Evolutionary conservation across 2,888 invertebrate genomes (phyloP), one percentile per base, ranked within the genome.

Genomic region (Metacarcinus magister): DNA sequence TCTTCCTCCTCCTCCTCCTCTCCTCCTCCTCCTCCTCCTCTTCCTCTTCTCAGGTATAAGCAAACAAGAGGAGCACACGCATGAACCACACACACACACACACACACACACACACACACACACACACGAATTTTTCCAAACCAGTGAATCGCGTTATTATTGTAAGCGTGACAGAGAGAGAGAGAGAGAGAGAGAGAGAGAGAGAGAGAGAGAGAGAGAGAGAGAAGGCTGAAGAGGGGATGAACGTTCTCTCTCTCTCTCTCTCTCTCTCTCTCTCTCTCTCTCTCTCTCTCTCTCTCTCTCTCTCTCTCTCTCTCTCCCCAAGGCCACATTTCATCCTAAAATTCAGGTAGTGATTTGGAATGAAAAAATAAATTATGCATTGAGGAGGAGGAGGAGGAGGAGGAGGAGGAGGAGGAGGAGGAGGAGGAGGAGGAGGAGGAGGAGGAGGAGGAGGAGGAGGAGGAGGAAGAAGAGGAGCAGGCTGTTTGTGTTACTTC

Each of bases 151-250:
- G 67, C n/a, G 67, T 67, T 67, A 67, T 67, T 67, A 16, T 23
- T 67, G 23, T 16, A n/a, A 67, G 67, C 89, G 39, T 89, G 89
- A 67, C 16, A n/a, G 67, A 23, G n/a, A 67, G n/a, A 67, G 67
- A 67, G 67, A 67, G 67, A 67, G 67, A 67, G 67, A 67, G 67
- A 75, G 39, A 93, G 93, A 75, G 75, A 75, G 92, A 48, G 92
- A 92, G 92, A 48, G 46, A 92, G 48, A 48, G 92, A 92, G 92
- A 92, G 92, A 92, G 92, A 92, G 92, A 92, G 92, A 92, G 92
- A 92, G 92, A 92, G 92, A 92, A 46, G 67, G 67, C 0, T 1
- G 7, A n/a, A n/a, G 67, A 7, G 54, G 10, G 10, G 10, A 7
- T 10, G 54, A 54, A 7, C 13, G 13, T n/a, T n/a, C n/a, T n/a